phyloP scores from a whole-genome alignment of 2,888 invertebrate species.

The Sinodicranocentrus sp. region DNA sequence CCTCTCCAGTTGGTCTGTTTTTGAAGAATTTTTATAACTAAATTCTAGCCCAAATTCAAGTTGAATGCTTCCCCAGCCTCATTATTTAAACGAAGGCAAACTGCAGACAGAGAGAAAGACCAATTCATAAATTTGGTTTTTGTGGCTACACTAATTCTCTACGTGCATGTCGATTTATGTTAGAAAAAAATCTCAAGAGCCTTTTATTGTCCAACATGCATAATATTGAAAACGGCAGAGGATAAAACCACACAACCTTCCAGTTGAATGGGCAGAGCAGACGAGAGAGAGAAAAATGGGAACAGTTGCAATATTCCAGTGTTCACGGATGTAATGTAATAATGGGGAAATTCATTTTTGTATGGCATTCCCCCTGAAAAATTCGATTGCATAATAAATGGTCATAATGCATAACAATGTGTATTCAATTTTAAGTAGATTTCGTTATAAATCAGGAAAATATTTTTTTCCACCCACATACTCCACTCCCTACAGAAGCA shows the following conservation, averaged over 20 bases:
- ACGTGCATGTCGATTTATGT: not conserved
- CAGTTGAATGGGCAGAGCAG: slow-evolving; percentile 3
- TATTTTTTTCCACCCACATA: slow-evolving; percentile 45
- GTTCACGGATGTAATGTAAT: slow-evolving; percentile 26
- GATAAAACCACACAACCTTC: slow-evolving; percentile 39
- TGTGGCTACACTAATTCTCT: not conserved
- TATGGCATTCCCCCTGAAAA: slow-evolving; percentile 17
- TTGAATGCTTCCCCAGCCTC: slow-evolving; percentile 42
- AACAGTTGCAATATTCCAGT: slow-evolving; percentile 1
- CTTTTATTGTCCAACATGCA: slow-evolving; percentile 30
- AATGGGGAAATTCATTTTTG: slow-evolving; percentile 52
- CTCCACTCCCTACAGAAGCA: not conserved
- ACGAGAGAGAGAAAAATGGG: slow-evolving; percentile 30
- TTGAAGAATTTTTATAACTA: not conserved
- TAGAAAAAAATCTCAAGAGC: slow-evolving; percentile 13
- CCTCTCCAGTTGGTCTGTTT: not conserved
- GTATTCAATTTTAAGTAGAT: slow-evolving; percentile 55
- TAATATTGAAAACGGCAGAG: slow-evolving; percentile 2
- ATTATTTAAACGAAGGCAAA: slow-evolving; percentile 46
- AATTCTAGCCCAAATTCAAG: not conserved
- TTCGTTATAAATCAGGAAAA: slow-evolving; percentile 60
- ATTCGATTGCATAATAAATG: slow-evolving; percentile 55
- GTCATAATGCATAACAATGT: slow-evolving; percentile 39
- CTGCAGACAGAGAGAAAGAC: not conserved
- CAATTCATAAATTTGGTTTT: slow-evolving; percentile 43